Evolutionary conservation across 2,113 vertebrate genomes (phyloP).

Genomic region (Sylvietta virens): DNA sequence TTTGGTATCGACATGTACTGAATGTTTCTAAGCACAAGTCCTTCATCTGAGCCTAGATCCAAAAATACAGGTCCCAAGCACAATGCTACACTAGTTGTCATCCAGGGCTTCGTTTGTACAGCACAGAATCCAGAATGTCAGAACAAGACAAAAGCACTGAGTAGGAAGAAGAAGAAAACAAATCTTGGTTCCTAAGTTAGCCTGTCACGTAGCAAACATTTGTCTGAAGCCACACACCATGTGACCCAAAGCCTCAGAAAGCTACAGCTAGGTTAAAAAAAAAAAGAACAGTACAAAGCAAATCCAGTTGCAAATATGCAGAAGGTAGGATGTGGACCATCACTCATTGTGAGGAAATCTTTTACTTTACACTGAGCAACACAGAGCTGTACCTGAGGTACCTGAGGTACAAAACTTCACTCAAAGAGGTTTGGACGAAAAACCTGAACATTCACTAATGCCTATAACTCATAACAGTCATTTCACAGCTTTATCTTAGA

Average conservation of each 20-base stretch:
- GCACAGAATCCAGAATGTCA: neutral
- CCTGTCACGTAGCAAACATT: neutral
- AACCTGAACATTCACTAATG: neutral
- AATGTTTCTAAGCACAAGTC: neutral
- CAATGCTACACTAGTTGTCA: neutral
- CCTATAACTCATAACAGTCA: neutral
- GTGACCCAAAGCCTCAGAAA: neutral
- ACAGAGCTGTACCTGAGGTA: neutral
- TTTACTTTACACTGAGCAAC: neutral
- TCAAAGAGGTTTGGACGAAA: neutral
- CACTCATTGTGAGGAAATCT: fast-evolving
- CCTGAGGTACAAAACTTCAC: neutral
- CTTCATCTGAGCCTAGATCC: neutral
- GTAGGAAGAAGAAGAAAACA: neutral
- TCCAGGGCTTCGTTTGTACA: neutral
- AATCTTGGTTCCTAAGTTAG: neutral
- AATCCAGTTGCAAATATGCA: neutral
- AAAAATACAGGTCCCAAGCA: neutral
- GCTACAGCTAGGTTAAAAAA: neutral
- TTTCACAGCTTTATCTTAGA: neutral
- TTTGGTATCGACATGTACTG: neutral
- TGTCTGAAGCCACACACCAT: neutral
- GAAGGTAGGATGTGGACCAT: neutral
- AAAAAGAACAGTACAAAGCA: neutral
- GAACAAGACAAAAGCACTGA: neutral